These are phyloP conservation scores for Mercenaria mercenaria DNA, from an alignment of 1,140 invertebrate species.

Conservation along the genomic window DNA sequence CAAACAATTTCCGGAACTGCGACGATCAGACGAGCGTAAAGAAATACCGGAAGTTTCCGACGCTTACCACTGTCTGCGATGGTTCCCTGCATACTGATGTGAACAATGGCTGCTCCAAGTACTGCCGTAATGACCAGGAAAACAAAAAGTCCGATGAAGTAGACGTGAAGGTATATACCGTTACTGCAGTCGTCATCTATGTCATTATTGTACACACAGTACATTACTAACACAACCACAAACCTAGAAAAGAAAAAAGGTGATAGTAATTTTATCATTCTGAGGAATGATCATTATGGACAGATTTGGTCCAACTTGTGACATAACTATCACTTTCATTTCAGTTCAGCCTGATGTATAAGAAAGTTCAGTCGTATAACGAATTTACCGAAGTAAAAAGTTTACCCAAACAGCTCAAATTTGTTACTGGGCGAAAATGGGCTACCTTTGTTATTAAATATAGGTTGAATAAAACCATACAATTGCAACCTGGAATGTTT, in stretches of 20 bases:
- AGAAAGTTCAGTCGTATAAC: too few species aligned
- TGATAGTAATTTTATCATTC: too few species aligned
- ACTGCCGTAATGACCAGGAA: slow-evolving; percentile 79
- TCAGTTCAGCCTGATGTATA: too few species aligned
- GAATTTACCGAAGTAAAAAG: too few species aligned
- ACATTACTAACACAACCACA: slow-evolving; percentile 68
- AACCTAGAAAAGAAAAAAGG: slow-evolving; percentile 67
- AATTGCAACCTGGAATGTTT: too few species aligned
- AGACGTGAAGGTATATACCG: slow-evolving; percentile 65
- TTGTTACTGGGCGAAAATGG: too few species aligned
- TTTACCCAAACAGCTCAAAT: too few species aligned
- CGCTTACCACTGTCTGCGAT: slow-evolving; percentile 82
- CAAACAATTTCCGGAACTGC: slow-evolving; percentile 92
- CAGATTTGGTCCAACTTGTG: too few species aligned
- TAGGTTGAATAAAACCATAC: too few species aligned
- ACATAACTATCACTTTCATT: too few species aligned
- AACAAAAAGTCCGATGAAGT: slow-evolving; percentile 74
- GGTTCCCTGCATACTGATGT: slow-evolving; percentile 83
- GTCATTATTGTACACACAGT: slow-evolving; percentile 53
- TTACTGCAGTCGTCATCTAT: slow-evolving; percentile 53
- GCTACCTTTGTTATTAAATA: too few species aligned
- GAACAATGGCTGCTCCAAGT: slow-evolving; percentile 77
- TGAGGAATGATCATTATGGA: too few species aligned
- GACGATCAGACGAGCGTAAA: slow-evolving; percentile 87
- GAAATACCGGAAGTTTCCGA: slow-evolving; percentile 80